Percentiles rank a stretch among this genome's conserved stretches.
Conservation (phyloP, 2,113 vertebrate species). For the Barbus barbus region DNA sequence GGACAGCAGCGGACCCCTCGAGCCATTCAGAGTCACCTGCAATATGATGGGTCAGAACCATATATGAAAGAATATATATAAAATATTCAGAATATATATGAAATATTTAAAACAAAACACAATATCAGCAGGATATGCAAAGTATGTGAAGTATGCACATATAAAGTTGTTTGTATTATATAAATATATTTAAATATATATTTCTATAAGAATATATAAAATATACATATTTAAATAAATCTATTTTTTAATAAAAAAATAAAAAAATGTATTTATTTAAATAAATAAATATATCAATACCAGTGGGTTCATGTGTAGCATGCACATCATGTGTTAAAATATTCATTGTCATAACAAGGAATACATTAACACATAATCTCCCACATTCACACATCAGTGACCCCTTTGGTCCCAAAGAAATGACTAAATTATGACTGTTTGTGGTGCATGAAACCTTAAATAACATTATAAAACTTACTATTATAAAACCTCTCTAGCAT, state of each 20-base stretch:
- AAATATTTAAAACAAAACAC: no score
- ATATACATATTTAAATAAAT: not conserved
- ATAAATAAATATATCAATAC: no score
- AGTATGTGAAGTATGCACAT: not conserved
- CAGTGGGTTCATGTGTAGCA: not conserved
- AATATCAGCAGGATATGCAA: not conserved
- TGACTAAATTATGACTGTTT: not conserved
- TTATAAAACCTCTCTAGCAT: no score
- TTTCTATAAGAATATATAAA: not conserved
- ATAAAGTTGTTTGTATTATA: no score
- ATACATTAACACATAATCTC: not conserved
- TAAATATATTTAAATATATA: not conserved
- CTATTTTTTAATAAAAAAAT: no score
- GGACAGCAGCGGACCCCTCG: constrained; percentile 88
- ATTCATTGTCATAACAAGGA: not conserved
- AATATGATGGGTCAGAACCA: constrained; percentile 89
- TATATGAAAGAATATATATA: not conserved
- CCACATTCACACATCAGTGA: not conserved
- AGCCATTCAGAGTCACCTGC: constrained; percentile 90
- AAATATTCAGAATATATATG: not conserved
- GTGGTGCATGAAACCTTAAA: not conserved
- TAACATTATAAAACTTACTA: not conserved
- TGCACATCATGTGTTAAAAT: not conserved
- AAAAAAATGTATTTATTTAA: no score
- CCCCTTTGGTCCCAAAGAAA: not conserved